A percentile compares a stretch with the other conserved stretches of the same genome.
Evolutionary conservation across 2,888 invertebrate genomes (phyloP).

Genomic region (Cryptophagus acutangulus): DNA sequence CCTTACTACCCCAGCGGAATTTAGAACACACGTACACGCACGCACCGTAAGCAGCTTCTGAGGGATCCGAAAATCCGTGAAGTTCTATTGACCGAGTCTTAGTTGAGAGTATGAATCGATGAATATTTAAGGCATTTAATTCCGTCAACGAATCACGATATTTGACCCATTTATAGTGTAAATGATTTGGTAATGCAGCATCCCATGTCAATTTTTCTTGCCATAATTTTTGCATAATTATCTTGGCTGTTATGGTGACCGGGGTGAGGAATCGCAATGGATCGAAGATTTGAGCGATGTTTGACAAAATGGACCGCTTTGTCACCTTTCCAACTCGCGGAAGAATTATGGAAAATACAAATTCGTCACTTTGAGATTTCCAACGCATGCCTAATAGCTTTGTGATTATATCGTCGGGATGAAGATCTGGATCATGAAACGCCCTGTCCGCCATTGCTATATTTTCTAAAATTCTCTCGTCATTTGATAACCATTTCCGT

Average conservation of each 20-base stretch:
- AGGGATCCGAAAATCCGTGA: slow-evolving; percentile 26
- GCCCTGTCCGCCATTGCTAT: no score
- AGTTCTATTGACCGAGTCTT: slow-evolving; percentile 8
- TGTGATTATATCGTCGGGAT: slow-evolving; percentile 6
- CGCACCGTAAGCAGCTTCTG: slow-evolving; percentile 19
- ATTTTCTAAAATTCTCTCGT: background rate
- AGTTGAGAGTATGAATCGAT: slow-evolving; percentile 9
- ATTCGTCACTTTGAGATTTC: background rate
- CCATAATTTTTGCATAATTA: slow-evolving; percentile 12
- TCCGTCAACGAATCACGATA: background rate
- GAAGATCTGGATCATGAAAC: background rate
- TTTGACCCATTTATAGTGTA: background rate
- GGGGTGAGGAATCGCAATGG: slow-evolving; percentile 18
- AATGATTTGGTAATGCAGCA: slow-evolving; percentile 4
- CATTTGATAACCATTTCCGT: slow-evolving; percentile 16
- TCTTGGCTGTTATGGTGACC: slow-evolving; percentile 12
- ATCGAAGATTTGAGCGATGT: slow-evolving; percentile 16
- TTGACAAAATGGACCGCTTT: slow-evolving; percentile 13
- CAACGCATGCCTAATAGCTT: slow-evolving; percentile 12
- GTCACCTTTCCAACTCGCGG: background rate
- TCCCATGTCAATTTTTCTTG: slow-evolving; percentile 14
- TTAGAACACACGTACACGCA: slow-evolving; percentile 16
- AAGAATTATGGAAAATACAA: background rate
- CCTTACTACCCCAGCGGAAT: slow-evolving; percentile 6
- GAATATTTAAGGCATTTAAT: background rate